These are phyloP conservation scores for Helogale parvula DNA, from an alignment of 2,113 vertebrate species.

Conservation along the genomic window DNA sequence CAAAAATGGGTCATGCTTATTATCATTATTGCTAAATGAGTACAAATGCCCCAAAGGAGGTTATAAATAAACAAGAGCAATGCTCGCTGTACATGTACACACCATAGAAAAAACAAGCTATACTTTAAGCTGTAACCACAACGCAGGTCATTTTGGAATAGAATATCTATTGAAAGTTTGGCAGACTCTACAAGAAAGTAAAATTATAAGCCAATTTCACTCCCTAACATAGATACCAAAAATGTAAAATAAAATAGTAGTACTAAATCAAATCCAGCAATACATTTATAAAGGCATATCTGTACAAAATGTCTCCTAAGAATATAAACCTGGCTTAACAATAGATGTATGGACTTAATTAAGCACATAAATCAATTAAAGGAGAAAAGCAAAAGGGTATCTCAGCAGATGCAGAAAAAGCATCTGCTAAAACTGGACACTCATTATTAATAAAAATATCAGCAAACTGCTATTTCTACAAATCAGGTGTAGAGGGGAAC, in stretches of 20 bases:
- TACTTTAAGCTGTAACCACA: background rate
- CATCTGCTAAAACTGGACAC: background rate
- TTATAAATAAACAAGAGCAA: background rate
- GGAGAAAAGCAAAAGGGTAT: background rate
- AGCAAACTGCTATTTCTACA: background rate
- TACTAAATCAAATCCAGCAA: background rate
- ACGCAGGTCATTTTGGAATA: background rate
- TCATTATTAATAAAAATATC: conserved; percentile 13
- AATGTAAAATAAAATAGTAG: background rate
- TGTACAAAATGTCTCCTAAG: background rate
- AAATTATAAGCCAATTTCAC: background rate
- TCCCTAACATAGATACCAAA: background rate
- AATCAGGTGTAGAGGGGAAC: background rate
- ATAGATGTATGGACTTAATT: background rate
- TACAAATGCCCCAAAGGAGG: background rate
- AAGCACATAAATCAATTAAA: background rate
- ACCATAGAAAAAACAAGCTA: background rate
- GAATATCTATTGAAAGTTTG: conserved; percentile 8
- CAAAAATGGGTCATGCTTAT: background rate
- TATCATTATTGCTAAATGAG: background rate
- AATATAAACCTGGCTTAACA: background rate
- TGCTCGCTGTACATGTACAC: background rate
- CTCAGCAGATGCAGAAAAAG: background rate
- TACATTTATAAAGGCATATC: background rate
- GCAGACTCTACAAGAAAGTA: background rate